A percentile compares a stretch with the other conserved stretches of the same genome.
Evolutionary conservation across 2,797 vertebrate species (phyloP).

Genomic region (Cirrhinus mrigala): DNA sequence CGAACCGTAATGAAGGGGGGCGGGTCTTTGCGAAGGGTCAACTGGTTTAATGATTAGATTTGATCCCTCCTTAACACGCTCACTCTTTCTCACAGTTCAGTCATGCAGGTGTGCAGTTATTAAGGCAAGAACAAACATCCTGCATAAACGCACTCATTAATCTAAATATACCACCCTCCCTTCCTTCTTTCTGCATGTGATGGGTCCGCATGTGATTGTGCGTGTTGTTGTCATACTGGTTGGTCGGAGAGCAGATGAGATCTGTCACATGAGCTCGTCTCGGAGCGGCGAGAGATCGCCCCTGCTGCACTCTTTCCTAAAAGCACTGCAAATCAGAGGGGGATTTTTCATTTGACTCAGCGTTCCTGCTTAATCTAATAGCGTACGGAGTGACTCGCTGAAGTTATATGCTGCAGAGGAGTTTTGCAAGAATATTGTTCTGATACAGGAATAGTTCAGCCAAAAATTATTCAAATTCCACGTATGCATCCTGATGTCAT

Average conservation of each 20-base stretch:
- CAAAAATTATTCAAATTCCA: not conserved
- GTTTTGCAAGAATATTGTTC: not conserved
- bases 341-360: conserved; percentile 50
- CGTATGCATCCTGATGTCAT: not conserved
- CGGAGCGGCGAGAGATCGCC: conserved; percentile 58
- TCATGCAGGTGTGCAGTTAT: conserved; percentile 40
- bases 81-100: conserved; percentile 44
- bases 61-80: not conserved
- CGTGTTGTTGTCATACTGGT: conserved; percentile 73
- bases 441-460: not conserved
- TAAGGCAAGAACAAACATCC: conserved; percentile 55
- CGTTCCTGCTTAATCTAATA: conserved; percentile 40
- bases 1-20: too few species aligned
- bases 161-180: conserved; percentile 72
- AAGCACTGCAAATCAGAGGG: conserved; percentile 54
- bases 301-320: conserved; percentile 55
- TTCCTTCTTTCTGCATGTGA: conserved; percentile 67
- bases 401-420: not conserved
- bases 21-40: not conserved
- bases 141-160: conserved; percentile 63
- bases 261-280: conserved; percentile 72
- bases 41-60: not conserved
- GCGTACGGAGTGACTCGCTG: not conserved
- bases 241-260: conserved; percentile 64
- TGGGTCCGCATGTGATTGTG: conserved; percentile 75